Percentiles rank a stretch among this genome's conserved stretches.
Conservation (phyloP, 1,140 invertebrate genomes). For the Zaprionus camerounensis region DNA sequence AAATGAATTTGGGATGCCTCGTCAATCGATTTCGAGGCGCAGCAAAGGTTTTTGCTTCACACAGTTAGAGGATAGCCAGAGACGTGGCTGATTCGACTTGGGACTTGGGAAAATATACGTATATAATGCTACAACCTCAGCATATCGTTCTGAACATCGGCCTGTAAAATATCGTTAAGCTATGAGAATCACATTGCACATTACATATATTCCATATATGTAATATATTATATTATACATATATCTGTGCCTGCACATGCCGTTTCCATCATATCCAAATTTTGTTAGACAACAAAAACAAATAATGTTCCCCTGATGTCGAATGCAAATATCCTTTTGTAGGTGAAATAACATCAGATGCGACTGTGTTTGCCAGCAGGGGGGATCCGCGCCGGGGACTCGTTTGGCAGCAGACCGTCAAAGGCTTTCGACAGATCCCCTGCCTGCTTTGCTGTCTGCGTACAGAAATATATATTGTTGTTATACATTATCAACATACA, state of each 20-base stretch:
- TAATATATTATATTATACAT: background rate
- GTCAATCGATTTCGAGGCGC: slow-evolving; percentile 36
- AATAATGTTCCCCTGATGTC: slow-evolving; percentile 38
- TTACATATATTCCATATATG: too few species aligned
- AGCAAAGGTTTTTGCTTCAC: slow-evolving; percentile 8
- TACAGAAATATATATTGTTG: slow-evolving; percentile 42
- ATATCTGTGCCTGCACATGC: background rate
- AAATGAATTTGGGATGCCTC: slow-evolving; percentile 55
- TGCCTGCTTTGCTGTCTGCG: slow-evolving; percentile 45
- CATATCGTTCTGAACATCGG: background rate
- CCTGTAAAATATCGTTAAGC: too few species aligned
- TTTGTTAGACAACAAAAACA: slow-evolving; percentile 11
- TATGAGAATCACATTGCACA: too few species aligned
- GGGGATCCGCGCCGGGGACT: slow-evolving; percentile 33
- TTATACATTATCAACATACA: slow-evolving; percentile 49
- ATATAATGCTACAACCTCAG: background rate
- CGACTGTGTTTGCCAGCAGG: slow-evolving; percentile 48
- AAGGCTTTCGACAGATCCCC: slow-evolving; percentile 48
- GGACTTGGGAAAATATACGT: background rate
- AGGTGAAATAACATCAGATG: slow-evolving; percentile 48
- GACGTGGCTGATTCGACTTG: background rate
- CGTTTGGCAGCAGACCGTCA: slow-evolving; percentile 36
- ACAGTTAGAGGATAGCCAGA: background rate
- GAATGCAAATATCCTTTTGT: slow-evolving; percentile 45
- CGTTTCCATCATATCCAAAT: slow-evolving; percentile 20